These are phyloP conservation scores for Tricholaema leucomelas DNA, from an alignment of 2,113 vertebrate species.

Conservation along the genomic window DNA sequence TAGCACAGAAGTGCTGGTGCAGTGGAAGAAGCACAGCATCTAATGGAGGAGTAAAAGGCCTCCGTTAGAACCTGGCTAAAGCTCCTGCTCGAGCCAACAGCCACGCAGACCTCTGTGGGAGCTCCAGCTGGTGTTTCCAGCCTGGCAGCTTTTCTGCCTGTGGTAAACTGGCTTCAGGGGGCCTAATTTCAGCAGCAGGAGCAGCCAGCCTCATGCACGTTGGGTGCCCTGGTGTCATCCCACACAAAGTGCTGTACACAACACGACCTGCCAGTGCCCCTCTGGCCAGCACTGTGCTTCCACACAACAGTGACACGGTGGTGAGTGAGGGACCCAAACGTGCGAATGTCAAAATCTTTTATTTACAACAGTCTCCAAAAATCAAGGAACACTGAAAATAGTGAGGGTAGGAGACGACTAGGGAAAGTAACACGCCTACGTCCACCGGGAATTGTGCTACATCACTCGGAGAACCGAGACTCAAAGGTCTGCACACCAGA, in stretches of 20 bases:
- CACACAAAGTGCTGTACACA: background rate
- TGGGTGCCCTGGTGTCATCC: background rate
- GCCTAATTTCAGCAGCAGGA: background rate
- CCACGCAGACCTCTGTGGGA: background rate
- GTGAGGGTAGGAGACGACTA: conserved; percentile 36
- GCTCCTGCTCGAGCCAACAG: background rate
- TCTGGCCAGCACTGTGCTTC: fast-evolving
- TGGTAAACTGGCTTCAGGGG: background rate
- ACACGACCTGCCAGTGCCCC: background rate
- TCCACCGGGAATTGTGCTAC: conserved; percentile 60
- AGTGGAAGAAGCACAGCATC: background rate
- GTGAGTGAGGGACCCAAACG: background rate
- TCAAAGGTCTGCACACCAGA: background rate
- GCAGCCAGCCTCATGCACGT: fast-evolving
- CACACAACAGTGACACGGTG: fast-evolving
- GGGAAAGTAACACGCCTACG: conserved; percentile 14
- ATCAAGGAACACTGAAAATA: conserved; percentile 50
- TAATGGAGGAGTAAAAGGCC: background rate
- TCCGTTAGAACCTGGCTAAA: background rate
- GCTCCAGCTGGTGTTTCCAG: background rate
- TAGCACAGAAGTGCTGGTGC: fast-evolving
- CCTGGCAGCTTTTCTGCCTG: background rate
- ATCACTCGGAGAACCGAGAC: conserved; percentile 35
- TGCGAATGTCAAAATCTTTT: conserved; percentile 67
- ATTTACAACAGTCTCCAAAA: conserved; percentile 71